Evolutionary conservation across 2,797 vertebrate genomes (phyloP), one percentile per base, ranked within the genome.

Genomic region (Chaenodraco wilsoni): DNA sequence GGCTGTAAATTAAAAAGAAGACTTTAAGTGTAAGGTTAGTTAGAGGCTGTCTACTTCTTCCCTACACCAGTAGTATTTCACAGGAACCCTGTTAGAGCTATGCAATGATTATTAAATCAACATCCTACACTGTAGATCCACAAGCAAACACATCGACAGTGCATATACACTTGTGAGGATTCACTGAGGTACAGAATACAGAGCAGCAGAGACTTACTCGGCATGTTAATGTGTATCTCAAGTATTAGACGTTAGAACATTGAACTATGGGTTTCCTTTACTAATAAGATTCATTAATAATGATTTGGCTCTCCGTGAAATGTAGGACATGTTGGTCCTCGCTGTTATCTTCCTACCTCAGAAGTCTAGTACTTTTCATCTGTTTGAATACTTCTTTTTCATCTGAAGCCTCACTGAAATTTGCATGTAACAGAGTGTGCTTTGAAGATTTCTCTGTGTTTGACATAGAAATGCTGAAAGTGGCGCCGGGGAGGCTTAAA

Each of bases 341-440:
- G 44, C 64, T 69, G 76, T 84, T 74, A 83, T 87, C 82, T 68
- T 51, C 78, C 77, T 76, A 83, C 78, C 76, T 89, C 79, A 78
- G 79, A 86, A 83, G 87, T 79, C 74, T 44, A 19, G 15, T 72
- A 66, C 82, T 87, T 86, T 85, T 84, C 33, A 89, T 86, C 86
- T 74, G 68, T 71, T 72, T 75, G 72, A 77, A 66, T 72, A 56
- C 57, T 54, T 59, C 68, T 83, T 21, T 21, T 21, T 76, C 65
- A 85, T 87, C 89, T 85, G 65, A 78, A 57, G 69, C 73, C 12
- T 66, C 41, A 19, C 41, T 76, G 58, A 85, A 80, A 86, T 87
- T 56, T 70, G 37, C 78, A 81, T 81, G 74, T 78, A 67, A 46
- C 69, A 52, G 48, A 65, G 64, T 55, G 21, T 31, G 21, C 77